Base-by-base conservation (phyloP, 2,113 vertebrate genomes). In the Octodon degus region DNA sequence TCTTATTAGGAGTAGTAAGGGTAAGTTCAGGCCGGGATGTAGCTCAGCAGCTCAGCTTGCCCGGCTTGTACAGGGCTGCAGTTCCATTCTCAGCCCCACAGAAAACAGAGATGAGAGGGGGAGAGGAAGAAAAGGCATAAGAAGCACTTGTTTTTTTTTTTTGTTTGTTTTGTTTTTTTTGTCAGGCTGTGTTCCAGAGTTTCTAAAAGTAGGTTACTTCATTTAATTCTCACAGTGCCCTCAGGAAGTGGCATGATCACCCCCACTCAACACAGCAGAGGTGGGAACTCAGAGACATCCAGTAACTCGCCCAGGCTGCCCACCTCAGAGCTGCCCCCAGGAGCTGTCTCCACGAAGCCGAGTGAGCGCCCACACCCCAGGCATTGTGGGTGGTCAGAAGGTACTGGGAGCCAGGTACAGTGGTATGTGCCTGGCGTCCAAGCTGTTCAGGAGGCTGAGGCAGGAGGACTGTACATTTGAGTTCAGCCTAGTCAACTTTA, bases 121-220 rank as follows among this genome's bases (percentile, higher is more conserved):
- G 22, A 37, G 50, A 83, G 32, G n/a, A 34, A 82, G 55, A 58
- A n/a, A 86, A 53, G 11, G 16, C 1, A 2, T 34, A 91, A 67
- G 43, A 62, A 68, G 37, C 32, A 62, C 34, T n/a, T 5, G 43
- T 87, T 43, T 43, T 43, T 43, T 43, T 2, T 43, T 43, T 43
- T 43, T 2, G 2, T 43, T 43, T 43, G 43, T 43, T 2, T 82
- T 67, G 76, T 65, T 50, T 53, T 79, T 32, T 34, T 53, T 30
- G n/a, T 89, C 34, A 67, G 82, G 65, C 32, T 83, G 20, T 60
- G 34, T 87, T 70, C 63, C 53, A 50, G 32, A 94, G 80, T 84
- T 63, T 72, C 53, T 79, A 60, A 87, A 87, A 93, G 14, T 83
- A 77, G 20, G n/a, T 62, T 58, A 92, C 47, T 60, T 91, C 40